Evolutionary conservation across 2,888 invertebrate genomes (phyloP), one percentile per base, ranked within the genome.

Genomic region (Dorcus hopei): DNA sequence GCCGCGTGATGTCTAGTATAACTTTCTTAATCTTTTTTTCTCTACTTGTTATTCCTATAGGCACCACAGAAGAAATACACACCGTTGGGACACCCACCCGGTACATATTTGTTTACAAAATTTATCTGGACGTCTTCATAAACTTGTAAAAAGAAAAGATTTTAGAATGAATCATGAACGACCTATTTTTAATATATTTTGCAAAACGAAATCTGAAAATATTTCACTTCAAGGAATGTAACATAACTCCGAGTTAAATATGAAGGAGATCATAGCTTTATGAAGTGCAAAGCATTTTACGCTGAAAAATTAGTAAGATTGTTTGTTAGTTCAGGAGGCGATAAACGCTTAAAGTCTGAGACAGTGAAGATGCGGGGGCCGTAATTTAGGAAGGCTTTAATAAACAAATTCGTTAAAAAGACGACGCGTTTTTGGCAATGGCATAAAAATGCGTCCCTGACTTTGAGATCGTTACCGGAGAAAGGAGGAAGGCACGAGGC

Each of bases 381-480:
- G 19, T 19, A 42, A 52, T 52, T 52, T 52, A 52, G 41, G 11
- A n/a, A 19, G 23, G 41, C 19, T 39, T 40, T 52, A 19, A 53
- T 38, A 53, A 51, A 51, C 51, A 51, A 16, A 51, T 41, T 23
- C 39, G 41, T 51, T 51, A 51, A 40, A 42, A 40, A 38, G 51
- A 11, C 33, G 41, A 42, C 16, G 50, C 38, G 38, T 49, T 45
- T 53, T 43, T 53, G 53, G 53, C 53, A 38, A 23, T 23, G 45
- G 42, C n/a, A 14, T 14, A 53, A 53, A 53, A 43, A 53, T 53
- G 9, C 43, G 53, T 45, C 53, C 53, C 53, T 53, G 53, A 53
- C 53, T 53, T 53, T 53, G 53, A 49, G 33, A 49, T 9, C 38
- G 38, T 33, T 3, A 33, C 42, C 4, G 50, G 50, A 49, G 50